Evolutionary conservation across 2,797 vertebrate species (phyloP).

Genomic region (Chromis chromis): DNA sequence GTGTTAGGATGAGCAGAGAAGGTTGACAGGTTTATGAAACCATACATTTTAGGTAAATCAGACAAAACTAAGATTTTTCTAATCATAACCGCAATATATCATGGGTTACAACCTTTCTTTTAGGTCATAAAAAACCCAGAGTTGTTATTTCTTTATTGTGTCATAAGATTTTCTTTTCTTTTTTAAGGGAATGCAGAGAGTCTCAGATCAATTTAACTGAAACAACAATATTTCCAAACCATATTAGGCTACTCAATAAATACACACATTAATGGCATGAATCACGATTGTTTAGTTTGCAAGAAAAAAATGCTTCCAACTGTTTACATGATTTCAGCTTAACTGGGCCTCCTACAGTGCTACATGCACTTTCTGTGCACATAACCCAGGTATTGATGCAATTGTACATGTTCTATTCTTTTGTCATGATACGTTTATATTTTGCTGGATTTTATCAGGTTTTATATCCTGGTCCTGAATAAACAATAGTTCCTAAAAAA

Average conservation of each 20-base stretch:
- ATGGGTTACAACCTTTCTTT: neutral
- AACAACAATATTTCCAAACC: neutral
- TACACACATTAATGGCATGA: neutral
- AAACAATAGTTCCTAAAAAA: no score
- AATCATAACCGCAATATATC: neutral
- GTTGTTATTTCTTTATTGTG: neutral
- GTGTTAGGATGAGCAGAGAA: slow-evolving; percentile 31
- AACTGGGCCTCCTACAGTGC: no score
- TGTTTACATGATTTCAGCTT: no score
- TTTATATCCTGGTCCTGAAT: no score
- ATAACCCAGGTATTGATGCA: neutral
- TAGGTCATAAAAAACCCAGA: neutral
- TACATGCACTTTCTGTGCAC: neutral
- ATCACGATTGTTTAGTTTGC: neutral
- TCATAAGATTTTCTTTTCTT: neutral
- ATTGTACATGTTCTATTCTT: neutral
- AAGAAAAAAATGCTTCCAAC: neutral
- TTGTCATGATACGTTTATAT: no score
- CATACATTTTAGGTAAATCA: slow-evolving; percentile 6
- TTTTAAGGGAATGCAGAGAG: neutral
- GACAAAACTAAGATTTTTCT: neutral
- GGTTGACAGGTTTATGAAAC: slow-evolving; percentile 24
- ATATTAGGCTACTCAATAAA: neutral
- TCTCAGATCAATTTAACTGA: neutral
- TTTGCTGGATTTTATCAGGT: no score